Percentiles rank a stretch among this genome's conserved stretches.
Conservation (phyloP, 2,888 invertebrate genomes). For the Helleia helle region DNA sequence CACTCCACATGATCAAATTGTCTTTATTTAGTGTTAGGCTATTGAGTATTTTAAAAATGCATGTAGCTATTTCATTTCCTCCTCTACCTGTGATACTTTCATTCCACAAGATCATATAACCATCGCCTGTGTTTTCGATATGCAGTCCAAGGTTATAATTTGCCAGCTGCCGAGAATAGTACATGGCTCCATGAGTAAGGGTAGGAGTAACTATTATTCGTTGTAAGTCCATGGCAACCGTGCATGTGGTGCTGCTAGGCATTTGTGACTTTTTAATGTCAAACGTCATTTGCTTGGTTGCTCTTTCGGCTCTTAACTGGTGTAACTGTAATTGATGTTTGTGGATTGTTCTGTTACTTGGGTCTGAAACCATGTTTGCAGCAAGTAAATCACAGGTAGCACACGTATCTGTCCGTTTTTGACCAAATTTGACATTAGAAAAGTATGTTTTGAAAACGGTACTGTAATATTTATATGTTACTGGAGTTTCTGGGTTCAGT, state of each 20-base stretch:
- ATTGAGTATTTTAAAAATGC: too few species aligned
- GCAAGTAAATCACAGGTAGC: conserved; percentile 3
- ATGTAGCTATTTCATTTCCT: too few species aligned
- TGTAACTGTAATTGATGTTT: neutral
- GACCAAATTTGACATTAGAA: neutral
- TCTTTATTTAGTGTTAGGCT: too few species aligned
- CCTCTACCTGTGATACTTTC: too few species aligned
- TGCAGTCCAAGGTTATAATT: too few species aligned
- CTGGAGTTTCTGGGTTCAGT: conserved; percentile 1
- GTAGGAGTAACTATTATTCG: neutral
- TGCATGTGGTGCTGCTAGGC: too few species aligned
- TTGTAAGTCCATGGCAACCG: neutral
- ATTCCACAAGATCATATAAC: too few species aligned
- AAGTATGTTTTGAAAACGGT: neutral
- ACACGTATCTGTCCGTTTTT: neutral
- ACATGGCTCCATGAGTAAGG: too few species aligned
- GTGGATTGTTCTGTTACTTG: neutral
- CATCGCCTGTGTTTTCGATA: too few species aligned
- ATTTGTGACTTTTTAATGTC: neutral
- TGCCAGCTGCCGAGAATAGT: too few species aligned
- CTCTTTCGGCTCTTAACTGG: conserved; percentile 1
- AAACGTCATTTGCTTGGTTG: conserved; percentile 1
- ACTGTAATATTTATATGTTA: neutral
- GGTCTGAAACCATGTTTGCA: neutral
- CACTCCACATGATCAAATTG: too few species aligned